Percentiles rank a stretch among this genome's conserved stretches.
Conservation (phyloP, 2,888 invertebrate species). For the Colletes collaris region DNA sequence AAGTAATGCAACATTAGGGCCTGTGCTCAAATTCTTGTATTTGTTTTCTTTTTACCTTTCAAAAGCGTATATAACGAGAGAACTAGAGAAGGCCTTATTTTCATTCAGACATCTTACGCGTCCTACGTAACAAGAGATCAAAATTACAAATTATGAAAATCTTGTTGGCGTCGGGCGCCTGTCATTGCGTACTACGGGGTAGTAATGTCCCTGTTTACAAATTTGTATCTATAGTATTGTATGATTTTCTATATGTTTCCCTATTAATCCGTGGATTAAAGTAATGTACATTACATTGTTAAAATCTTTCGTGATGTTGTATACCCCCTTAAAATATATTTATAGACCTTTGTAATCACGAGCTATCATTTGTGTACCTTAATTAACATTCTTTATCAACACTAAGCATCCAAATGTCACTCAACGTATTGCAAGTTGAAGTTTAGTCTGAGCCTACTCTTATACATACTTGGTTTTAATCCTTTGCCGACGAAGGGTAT, state of each 20-base stretch:
- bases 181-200: conserved; percentile 46
- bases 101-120: conserved; percentile 51
- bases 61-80: conserved; percentile 66
- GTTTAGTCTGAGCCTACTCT: conserved; percentile 64
- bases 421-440: conserved; percentile 56
- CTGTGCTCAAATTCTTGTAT: conserved; percentile 60
- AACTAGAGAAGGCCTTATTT: conserved; percentile 67
- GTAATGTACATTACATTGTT: conserved; percentile 48
- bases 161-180: conserved; percentile 24
- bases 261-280: conserved; percentile 28
- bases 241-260: conserved; percentile 6
- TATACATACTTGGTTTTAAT: conserved; percentile 48
- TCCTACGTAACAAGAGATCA: conserved; percentile 47
- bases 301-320: conserved; percentile 45
- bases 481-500: too few relatives aligned
- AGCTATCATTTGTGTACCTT: conserved; percentile 43
- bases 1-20: conserved; percentile 80
- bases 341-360: conserved; percentile 51
- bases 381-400: conserved; percentile 37
- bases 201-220: conserved; percentile 48
- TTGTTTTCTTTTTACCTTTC: conserved; percentile 49
- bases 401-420: conserved; percentile 52
- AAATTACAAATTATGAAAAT: conserved; percentile 45
- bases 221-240: conserved; percentile 32
- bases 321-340: conserved; percentile 63